phyloP scores from a whole-genome alignment of 30 jellyfish, hydroid and myxozoan species.

The Clytia hemisphaerica region DNA sequence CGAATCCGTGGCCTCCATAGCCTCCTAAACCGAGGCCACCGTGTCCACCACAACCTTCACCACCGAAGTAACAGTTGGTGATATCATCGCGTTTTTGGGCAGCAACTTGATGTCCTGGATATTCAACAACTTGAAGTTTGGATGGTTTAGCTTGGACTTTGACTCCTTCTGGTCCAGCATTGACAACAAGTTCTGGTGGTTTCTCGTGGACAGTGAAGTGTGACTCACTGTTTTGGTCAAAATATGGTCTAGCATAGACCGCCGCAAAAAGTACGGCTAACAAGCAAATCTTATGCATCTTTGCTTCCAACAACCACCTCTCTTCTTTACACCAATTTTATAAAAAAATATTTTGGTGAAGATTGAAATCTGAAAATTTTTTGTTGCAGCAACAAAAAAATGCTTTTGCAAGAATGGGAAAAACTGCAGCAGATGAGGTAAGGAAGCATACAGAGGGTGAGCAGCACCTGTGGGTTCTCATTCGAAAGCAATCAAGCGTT shows the following conservation, averaged over 20 bases:
- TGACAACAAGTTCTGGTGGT: conserved; percentile 85
- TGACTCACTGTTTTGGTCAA: conserved; percentile 54
- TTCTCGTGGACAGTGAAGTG: conserved; percentile 86
- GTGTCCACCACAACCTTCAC: conserved; percentile 58
- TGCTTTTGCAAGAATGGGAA: too few species aligned
- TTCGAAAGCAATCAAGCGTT: too few species aligned
- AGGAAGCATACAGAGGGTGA: too few species aligned
- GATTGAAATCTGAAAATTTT: too few species aligned
- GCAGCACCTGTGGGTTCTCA: too few species aligned
- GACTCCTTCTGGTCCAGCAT: conserved; percentile 96
- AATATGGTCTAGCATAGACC: conserved; percentile 66
- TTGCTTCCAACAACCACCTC: too few species aligned
- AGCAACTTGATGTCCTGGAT: conserved; percentile 60
- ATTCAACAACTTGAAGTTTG: conserved; percentile 80
- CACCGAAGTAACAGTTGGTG: conserved; percentile 43
- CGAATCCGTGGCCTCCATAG: conserved; percentile 16
- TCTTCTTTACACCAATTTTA: too few species aligned
- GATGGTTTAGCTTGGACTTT: conserved; percentile 92
- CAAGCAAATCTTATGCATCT: conserved; percentile 7
- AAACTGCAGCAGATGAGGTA: too few species aligned
- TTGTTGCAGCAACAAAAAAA: too few species aligned
- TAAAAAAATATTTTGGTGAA: too few species aligned
- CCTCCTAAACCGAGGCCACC: conserved; percentile 56
- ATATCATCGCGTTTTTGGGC: conserved; percentile 51
- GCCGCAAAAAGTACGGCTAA: conserved; percentile 32